A percentile compares a stretch with the other conserved stretches of the same genome.
Evolutionary conservation across 2,888 invertebrate genomes (phyloP).

Genomic region (Trichogramma dendrolimi): DNA sequence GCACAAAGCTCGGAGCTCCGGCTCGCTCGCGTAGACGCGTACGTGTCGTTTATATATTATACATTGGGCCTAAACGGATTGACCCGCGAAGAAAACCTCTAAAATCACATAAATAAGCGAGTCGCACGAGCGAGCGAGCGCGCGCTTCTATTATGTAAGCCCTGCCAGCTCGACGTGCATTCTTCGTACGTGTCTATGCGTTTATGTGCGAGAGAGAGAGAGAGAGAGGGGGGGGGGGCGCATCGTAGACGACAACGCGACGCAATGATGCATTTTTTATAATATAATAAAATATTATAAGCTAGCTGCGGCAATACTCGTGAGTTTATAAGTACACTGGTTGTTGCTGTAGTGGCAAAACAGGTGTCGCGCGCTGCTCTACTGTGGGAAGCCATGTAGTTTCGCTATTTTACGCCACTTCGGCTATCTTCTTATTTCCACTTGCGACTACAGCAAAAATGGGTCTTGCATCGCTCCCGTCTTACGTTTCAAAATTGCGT

Average conservation of each 20-base stretch:
- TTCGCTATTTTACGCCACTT: constrained; percentile 19
- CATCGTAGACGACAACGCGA: neutral
- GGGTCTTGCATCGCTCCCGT: no score
- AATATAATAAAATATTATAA: no score
- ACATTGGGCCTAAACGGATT: constrained; percentile 43
- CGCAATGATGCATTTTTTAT: no score
- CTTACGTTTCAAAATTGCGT: no score
- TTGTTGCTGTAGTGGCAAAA: neutral
- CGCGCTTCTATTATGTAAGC: constrained; percentile 40
- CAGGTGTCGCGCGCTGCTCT: constrained; percentile 14
- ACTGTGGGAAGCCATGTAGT: constrained; percentile 25
- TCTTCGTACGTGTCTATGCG: neutral
- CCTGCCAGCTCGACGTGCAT: constrained; percentile 12
- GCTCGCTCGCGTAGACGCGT: constrained; percentile 22
- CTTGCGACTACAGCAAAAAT: neutral
- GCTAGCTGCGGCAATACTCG: no score
- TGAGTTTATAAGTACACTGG: no score
- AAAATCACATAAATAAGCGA: constrained; percentile 48
- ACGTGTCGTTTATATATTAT: constrained; percentile 38
- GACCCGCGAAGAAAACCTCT: constrained; percentile 50
- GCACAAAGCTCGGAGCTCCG: no score
- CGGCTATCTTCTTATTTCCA: neutral
- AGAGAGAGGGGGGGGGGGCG: neutral
- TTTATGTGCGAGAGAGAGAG: neutral
- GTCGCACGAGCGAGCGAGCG: constrained; percentile 12